Evolutionary conservation across 2,113 vertebrate species (phyloP), one percentile per base, ranked within the genome.

Genomic region (Montifringilla adamsi): DNA sequence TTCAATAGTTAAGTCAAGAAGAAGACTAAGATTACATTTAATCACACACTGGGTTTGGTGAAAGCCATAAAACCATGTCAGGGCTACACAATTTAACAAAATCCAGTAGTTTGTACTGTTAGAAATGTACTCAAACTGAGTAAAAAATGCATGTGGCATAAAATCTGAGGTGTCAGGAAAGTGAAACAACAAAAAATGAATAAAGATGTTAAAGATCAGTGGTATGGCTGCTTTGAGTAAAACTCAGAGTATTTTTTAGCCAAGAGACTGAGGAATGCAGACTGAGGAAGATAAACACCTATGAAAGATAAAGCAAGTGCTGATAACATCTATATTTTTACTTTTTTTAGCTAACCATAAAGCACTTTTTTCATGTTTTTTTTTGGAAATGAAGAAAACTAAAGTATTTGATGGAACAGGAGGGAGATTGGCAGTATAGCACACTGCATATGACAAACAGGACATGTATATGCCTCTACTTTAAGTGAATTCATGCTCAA

Each of bases 1-100:
- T 81, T 26, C 85, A 92, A 67, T 41, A 95, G 63, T 66, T 88
- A 88, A 88, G 70, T 69, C 63, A 93, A 92, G 63, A 85, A 70
- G 50, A 81, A 49, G 72, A 74, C 33, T 19, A 33, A 88, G 68
- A 95, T 96, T 37, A 91, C 22, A 89, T 81, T 92, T 74, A 80
- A 91, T 83, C 82, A 88, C 6, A 64, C 41, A 52, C 7, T 52
- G 44, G 33, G 31, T 92, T 90, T 78, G 62, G 27, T 37, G 35
- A 83, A 90, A 74, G 52, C 35, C 82, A 78, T 75, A 92, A 92
- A 85, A 81, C 10, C 17, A 6, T 58, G 69, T 70, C 64, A 75
- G 60, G 31, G 43, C 87, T 83, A 68, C 4, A 86, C 17, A 80
- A 20, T 89, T 84, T 81, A 86, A 91, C 50, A 93, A 86, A 91